phyloP scores from a whole-genome alignment of 2,113 vertebrate genomes.

The Oceanodroma tethys region DNA sequence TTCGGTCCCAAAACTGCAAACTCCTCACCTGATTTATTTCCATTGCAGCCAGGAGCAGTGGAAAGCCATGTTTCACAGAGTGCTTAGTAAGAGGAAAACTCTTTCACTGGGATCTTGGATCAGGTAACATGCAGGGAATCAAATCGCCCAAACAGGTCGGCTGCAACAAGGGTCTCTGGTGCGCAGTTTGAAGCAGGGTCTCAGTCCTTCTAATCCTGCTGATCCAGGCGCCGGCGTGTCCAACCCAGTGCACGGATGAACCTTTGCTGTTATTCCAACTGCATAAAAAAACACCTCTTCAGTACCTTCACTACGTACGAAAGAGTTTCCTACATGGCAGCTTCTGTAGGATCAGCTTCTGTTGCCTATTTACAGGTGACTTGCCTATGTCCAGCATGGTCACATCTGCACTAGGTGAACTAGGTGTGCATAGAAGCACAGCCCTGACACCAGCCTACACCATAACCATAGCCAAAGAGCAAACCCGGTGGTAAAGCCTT shows the following conservation, averaged over 20 bases:
- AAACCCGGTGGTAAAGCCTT: neutral
- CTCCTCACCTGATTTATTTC: neutral
- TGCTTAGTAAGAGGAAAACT: neutral
- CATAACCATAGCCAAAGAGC: neutral
- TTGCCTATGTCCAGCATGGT: neutral
- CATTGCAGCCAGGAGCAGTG: neutral
- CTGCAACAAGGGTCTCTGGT: neutral
- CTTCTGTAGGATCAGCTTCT: neutral
- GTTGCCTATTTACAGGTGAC: neutral
- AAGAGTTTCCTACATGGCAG: neutral
- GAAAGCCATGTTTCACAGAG: neutral
- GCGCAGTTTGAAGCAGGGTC: neutral
- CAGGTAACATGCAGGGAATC: neutral
- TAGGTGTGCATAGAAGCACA: neutral
- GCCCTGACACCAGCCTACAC: neutral
- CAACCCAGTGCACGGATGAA: neutral
- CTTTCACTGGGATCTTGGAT: neutral
- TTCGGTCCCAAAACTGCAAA: neutral
- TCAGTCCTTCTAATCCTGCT: neutral
- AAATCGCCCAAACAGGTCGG: too few species aligned
- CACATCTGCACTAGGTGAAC: neutral
- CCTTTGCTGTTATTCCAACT: neutral
- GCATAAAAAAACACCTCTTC: neutral
- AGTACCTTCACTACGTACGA: neutral
- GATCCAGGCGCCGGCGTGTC: rapidly evolving